These are phyloP conservation scores for Drosophila sechellia DNA, from an alignment of 1,140 invertebrate genomes.

Conservation along the genomic window DNA sequence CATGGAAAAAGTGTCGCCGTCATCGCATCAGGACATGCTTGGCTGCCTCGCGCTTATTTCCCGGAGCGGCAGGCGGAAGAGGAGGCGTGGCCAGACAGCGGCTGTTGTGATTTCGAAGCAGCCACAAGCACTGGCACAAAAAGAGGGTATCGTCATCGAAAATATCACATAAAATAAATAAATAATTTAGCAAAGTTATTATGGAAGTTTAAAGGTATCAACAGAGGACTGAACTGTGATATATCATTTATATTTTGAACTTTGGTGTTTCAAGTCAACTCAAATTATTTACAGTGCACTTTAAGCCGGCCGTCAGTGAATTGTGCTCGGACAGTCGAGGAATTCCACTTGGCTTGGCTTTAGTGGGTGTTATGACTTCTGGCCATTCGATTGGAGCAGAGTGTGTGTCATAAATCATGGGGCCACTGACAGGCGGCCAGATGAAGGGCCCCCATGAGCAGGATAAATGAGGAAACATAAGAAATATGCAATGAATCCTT, in stretches of 20 bases:
- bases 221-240: too few species aligned
- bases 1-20: constrained; percentile 58
- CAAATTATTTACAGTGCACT: constrained; percentile 8
- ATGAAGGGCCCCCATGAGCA: constrained; percentile 5
- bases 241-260: too few species aligned
- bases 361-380: constrained; percentile 60
- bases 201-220: too few species aligned
- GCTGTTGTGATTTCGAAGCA: constrained; percentile 69
- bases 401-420: constrained; percentile 71
- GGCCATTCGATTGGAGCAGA: constrained; percentile 47
- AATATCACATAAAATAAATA: neutral
- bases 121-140: constrained; percentile 18
- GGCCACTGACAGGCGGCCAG: constrained; percentile 45
- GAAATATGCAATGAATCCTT: constrained; percentile 23
- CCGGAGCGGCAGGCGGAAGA: constrained; percentile 15
- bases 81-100: constrained; percentile 67
- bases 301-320: constrained; percentile 16
- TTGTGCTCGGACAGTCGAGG: constrained; percentile 45
- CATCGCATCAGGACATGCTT: constrained; percentile 65
- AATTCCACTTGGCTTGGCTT: constrained; percentile 67
- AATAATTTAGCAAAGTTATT: too few species aligned
- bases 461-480: constrained; percentile 25
- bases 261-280: too few species aligned
- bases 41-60: constrained; percentile 22
- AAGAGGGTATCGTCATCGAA: neutral